Percentiles rank a stretch among this genome's conserved stretches.
These are phyloP conservation scores for Gallinago nigripennis DNA, from an alignment of 2,797 vertebrate species.

Conservation along the genomic window DNA sequence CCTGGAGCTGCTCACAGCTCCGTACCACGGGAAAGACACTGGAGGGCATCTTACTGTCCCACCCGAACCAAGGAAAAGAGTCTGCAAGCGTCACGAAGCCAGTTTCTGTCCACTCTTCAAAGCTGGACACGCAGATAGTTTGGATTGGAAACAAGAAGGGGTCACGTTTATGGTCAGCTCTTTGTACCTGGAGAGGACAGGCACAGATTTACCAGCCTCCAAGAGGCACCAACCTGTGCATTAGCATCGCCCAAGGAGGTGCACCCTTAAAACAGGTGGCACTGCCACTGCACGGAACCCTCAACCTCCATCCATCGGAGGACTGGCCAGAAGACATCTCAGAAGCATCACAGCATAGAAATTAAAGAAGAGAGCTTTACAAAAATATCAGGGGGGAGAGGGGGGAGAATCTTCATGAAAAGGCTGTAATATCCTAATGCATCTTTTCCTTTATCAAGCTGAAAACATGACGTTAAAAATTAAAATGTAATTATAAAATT, in stretches of 20 bases:
- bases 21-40: background rate
- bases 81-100: background rate
- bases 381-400: background rate
- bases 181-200: background rate
- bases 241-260: background rate
- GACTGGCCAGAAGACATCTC: background rate
- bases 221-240: background rate
- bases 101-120: background rate
- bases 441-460: background rate
- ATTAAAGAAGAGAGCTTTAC: background rate
- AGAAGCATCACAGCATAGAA: background rate
- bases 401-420: background rate
- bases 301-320: background rate
- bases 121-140: background rate
- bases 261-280: background rate
- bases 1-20: background rate
- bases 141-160: background rate
- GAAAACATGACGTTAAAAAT: background rate
- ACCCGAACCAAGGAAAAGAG: background rate
- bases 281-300: background rate
- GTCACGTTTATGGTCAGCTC: background rate
- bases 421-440: background rate
- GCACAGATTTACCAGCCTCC: background rate
- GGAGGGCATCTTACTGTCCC: background rate
- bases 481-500: background rate